Evolutionary conservation across 30 jellyfish, hydroid and myxozoan species (phyloP).

Genomic region (Turritopsis dohrnii): DNA sequence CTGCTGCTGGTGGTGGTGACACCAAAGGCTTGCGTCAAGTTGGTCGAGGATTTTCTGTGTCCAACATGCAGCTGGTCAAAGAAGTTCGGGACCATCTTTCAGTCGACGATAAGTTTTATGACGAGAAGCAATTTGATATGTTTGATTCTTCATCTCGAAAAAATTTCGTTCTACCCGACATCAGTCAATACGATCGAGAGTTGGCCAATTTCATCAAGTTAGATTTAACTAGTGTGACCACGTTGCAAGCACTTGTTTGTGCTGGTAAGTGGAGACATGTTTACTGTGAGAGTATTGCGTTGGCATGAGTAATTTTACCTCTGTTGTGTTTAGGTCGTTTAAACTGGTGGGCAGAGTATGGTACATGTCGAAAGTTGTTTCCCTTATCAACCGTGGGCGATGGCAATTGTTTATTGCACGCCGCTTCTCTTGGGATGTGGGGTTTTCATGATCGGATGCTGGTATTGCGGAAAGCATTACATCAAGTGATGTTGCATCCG

Average conservation of each 20-base stretch:
- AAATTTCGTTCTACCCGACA: constrained; percentile 66
- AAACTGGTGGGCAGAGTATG: constrained; percentile 89
- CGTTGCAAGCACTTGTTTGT: constrained; percentile 47
- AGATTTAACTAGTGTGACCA: constrained; percentile 56
- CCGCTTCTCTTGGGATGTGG: constrained; percentile 95
- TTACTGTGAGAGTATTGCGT: neutral
- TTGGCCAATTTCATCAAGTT: constrained; percentile 50
- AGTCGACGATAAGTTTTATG: neutral
- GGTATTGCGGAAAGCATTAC: constrained; percentile 66
- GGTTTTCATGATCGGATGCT: constrained; percentile 85
- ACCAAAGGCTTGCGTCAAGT: neutral
- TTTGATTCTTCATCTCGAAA: constrained; percentile 34
- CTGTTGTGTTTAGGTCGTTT: constrained; percentile 44
- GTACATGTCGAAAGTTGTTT: constrained; percentile 74
- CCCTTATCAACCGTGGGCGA: constrained; percentile 93
- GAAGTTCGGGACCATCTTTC: constrained; percentile 44
- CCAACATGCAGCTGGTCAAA: constrained; percentile 62
- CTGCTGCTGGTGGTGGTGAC: neutral
- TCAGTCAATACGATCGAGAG: constrained; percentile 41
- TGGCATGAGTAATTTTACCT: neutral
- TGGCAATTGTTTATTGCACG: constrained; percentile 90
- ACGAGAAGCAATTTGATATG: constrained; percentile 20
- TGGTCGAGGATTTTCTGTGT: constrained; percentile 73
- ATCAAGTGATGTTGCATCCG: constrained; percentile 36
- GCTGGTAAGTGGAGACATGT: constrained; percentile 43